phyloP scores from a whole-genome alignment of 2,797 vertebrate genomes.

The Bradypus variegatus region DNA sequence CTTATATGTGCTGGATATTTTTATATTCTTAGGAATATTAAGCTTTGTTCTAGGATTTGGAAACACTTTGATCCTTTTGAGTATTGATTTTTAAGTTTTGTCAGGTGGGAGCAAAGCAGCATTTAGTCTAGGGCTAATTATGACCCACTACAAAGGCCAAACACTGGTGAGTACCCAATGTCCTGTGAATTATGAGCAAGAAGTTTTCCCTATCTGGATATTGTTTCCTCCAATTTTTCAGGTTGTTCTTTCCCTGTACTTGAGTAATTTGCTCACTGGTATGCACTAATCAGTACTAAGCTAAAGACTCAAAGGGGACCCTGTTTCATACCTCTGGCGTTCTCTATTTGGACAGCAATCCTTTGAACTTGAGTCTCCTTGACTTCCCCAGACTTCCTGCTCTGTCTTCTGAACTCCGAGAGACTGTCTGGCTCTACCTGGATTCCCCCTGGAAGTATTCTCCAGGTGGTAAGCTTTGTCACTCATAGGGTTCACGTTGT shows the following conservation, averaged over 20 bases:
- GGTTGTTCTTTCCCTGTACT: background rate
- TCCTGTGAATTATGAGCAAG: background rate
- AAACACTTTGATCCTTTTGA: background rate
- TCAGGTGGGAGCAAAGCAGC: background rate
- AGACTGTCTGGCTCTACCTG: background rate
- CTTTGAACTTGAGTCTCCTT: background rate
- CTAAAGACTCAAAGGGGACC: background rate
- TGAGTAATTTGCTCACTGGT: background rate
- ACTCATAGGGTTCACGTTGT: background rate
- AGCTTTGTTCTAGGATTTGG: background rate
- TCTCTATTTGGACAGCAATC: background rate
- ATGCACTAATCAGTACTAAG: background rate
- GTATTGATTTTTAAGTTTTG: background rate
- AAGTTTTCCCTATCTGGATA: background rate
- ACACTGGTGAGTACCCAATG: background rate
- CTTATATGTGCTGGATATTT: background rate
- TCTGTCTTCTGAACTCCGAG: background rate
- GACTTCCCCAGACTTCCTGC: background rate
- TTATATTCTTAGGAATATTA: background rate
- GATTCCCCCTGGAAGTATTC: background rate
- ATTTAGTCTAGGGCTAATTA: background rate
- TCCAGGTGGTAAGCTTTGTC: background rate
- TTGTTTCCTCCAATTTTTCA: background rate
- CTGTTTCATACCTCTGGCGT: background rate
- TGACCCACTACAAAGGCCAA: background rate